Base-by-base conservation (phyloP, 1,140 invertebrate genomes). In the Nylanderia fulva region DNA sequence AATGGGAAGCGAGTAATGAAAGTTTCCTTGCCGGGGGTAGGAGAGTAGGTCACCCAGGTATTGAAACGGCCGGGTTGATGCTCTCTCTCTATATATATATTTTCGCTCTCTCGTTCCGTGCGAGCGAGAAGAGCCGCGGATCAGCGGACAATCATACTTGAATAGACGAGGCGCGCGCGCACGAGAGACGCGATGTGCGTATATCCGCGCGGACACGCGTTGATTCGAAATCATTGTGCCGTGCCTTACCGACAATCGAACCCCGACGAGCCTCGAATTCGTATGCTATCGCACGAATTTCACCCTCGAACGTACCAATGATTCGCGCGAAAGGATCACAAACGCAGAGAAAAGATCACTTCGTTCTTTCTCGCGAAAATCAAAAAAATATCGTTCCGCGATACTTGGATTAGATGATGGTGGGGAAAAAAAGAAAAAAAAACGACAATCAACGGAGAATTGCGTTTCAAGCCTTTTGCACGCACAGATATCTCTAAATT, bases 261-360 rank as follows among this genome's bases (percentile, higher is more conserved):
- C 48, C 29, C 42, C 54, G 58, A 77, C 82, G 71, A 87, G 42
- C 54, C 7, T 21, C 36, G 45, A 71, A 56, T 74, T 56, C 52
- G 24, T 87, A 75, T 80, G 74, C 87, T 39, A 36, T 33, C 24
- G 42, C 79, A 66, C 86, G 82, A 88, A 84, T 84, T 88, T 84
- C 56, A 56, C 11, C 6, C 24, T 42, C 27, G 24, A 87, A 45
- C 68, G 56, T 52, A 52, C 21, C 54, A 13, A 58, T 21, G 60
- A 72, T 71, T 39, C 36, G 36, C 45, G 6, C 11, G 21, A 2
- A 1, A 18, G 61, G 33, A 52, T 27, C n/a, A n/a, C n/a, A n/a
- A 29, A 15, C 21, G 5, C 21, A 8, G 33, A 18, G 27, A 27
- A n/a, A n/a, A 71, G 45, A 52, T 29, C 61, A 29, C 33, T 27